Evolutionary conservation across 2,797 vertebrate genomes (phyloP), one percentile per base, ranked within the genome.

Genomic region (Taenioides sp.): DNA sequence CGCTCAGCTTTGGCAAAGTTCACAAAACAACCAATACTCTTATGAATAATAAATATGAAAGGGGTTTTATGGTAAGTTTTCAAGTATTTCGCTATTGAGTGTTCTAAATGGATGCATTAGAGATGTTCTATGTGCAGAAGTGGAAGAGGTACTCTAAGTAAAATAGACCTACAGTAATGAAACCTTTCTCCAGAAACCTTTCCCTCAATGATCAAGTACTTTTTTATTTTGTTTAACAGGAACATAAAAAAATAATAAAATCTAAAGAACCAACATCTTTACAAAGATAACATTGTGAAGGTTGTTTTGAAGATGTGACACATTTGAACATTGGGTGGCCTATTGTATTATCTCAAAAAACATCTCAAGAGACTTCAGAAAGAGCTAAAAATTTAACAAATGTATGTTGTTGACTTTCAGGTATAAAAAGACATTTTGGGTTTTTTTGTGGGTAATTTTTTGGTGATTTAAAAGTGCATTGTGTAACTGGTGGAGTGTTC

Each of bases 91-190:
- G 77, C 62, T 59, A 52, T 61, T 49, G 67, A 71, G 77, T 85
- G 80, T 78, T 84, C 86, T 73, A 82, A 82, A 78, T 80, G 60
- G 76, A 75, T 91, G 75, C 83, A 89, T 92, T 90, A 92, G 91
- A 90, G 84, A 92, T 70, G 31, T 31, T 72, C 63, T 70, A 84
- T 84, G 71, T 82, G 84, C 75, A 65, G 22, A 54, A 23, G 54
- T 14, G 54, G 9, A 57, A n/a, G 20, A 14, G 49, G 17, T 5
- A 50, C 27, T 28, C n/a, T n/a, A n/a, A n/a, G n/a, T n/a, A n/a
- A n/a, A n/a, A n/a, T n/a, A n/a, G n/a, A n/a, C n/a, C n/a, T n/a
- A n/a, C n/a, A n/a, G n/a, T n/a, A n/a, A n/a, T n/a, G n/a, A n/a
- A n/a, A n/a, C 27, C 27, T 28, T 28, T 25, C 9, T 23, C 7